Percentiles rank a stretch among this genome's conserved stretches.
These are phyloP conservation scores for Drosophila trichaetosa DNA, from an alignment of 2,888 invertebrate genomes.

Conservation along the genomic window DNA sequence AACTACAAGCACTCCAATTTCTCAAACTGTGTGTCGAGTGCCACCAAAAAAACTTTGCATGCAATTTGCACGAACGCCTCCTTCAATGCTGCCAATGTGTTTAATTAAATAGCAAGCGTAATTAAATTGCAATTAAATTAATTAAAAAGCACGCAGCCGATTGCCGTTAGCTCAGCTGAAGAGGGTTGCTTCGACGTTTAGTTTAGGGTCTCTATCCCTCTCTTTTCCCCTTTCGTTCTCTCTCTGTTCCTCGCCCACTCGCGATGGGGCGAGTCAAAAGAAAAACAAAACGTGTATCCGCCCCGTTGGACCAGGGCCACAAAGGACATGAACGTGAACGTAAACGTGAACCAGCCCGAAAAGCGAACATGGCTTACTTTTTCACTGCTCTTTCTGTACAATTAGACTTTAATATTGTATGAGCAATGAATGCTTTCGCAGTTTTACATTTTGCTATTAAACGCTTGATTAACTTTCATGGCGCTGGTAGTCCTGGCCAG, in stretches of 20 bases:
- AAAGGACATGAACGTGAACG: conserved; percentile 42
- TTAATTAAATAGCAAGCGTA: conserved; percentile 83
- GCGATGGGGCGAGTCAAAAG: conserved; percentile 40
- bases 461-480: conserved; percentile 76
- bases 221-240: background rate
- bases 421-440: conserved; percentile 74
- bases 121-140: conserved; percentile 83
- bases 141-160: conserved; percentile 80
- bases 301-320: conserved; percentile 28
- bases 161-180: conserved; percentile 42
- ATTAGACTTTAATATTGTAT: conserved; percentile 78
- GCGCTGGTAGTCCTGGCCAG: conserved; percentile 1
- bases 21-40: conserved; percentile 28
- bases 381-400: conserved; percentile 47
- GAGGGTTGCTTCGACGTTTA: conserved; percentile 61
- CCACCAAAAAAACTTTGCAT: conserved; percentile 60
- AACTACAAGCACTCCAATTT: conserved; percentile 46
- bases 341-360: conserved; percentile 8
- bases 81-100: conserved; percentile 68
- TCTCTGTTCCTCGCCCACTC: background rate
- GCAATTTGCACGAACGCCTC: conserved; percentile 69
- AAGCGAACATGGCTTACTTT: background rate
- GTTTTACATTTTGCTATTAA: conserved; percentile 72
- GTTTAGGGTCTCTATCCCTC: conserved; percentile 52
- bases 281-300: conserved; percentile 60